A percentile compares a stretch with the other conserved stretches of the same genome.
These are phyloP conservation scores for Dioctria rufipes DNA, from an alignment of 2,888 invertebrate species.

Conservation along the genomic window DNA sequence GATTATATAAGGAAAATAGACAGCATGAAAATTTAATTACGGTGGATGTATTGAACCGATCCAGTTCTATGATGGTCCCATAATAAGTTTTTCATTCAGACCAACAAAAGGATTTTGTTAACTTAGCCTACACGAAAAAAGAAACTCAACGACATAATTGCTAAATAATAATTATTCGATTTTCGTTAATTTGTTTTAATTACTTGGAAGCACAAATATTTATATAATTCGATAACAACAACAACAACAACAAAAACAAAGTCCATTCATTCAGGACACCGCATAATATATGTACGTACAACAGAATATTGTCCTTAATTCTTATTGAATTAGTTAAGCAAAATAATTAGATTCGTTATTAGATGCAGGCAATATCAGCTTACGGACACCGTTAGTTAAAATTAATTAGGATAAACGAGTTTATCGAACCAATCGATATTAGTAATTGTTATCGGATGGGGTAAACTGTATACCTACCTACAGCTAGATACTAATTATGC, in stretches of 20 bases:
- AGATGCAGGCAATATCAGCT: slow-evolving; percentile 5
- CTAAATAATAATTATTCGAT: slow-evolving; percentile 11
- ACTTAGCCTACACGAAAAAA: too few relatives aligned
- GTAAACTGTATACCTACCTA: not conserved
- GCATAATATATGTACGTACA: not conserved
- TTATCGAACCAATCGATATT: slow-evolving; percentile 10
- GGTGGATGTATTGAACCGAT: not conserved
- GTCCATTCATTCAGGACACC: slow-evolving; percentile 15
- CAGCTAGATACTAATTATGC: slow-evolving; percentile 3
- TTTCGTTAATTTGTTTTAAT: slow-evolving; percentile 34
- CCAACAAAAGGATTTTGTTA: too few relatives aligned
- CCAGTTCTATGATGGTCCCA: too few relatives aligned
- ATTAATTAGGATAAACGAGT: slow-evolving; percentile 40
- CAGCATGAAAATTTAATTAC: too few relatives aligned
- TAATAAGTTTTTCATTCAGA: too few relatives aligned
- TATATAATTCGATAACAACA: slow-evolving; percentile 19
- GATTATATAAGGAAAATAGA: too few relatives aligned
- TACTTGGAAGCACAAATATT: slow-evolving; percentile 1
- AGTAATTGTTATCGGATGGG: slow-evolving; percentile 5
- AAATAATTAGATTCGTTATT: slow-evolving; percentile 31
- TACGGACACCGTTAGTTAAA: slow-evolving; percentile 4
- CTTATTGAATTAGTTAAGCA: slow-evolving; percentile 28
- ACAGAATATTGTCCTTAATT: slow-evolving; percentile 37
- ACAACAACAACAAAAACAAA: too few relatives aligned
- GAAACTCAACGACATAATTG: not conserved